Percentiles rank a stretch among this genome's conserved stretches.
phyloP scores from a whole-genome alignment of 2,113 vertebrate species.

The Okapia johnstoni region DNA sequence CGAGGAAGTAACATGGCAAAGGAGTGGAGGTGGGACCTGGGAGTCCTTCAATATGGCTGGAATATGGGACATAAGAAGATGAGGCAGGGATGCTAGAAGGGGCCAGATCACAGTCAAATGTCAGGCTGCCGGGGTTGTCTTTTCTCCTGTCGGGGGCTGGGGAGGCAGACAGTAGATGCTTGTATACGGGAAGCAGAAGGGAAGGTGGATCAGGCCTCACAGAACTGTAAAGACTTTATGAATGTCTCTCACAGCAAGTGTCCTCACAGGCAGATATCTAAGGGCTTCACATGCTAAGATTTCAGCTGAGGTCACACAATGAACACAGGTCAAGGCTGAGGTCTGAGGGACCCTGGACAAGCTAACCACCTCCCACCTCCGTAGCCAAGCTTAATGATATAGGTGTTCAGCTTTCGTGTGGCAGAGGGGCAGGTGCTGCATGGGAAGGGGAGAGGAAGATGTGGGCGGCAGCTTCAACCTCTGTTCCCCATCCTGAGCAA shows the following conservation, averaged over 20 bases:
- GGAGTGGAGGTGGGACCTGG: neutral
- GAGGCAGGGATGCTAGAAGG: neutral
- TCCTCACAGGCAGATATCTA: neutral
- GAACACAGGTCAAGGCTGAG: neutral
- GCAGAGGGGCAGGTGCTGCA: too few species aligned
- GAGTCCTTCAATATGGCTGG: neutral
- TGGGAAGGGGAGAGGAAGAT: too few species aligned
- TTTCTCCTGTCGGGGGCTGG: neutral
- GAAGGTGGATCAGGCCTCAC: neutral
- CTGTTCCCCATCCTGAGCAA: neutral
- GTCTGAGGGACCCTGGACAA: neutral
- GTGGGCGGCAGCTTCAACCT: neutral
- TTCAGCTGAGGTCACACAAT: neutral
- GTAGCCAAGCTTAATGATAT: neutral
- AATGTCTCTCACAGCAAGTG: neutral
- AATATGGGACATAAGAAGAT: neutral
- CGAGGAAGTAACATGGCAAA: neutral
- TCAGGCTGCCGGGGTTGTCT: neutral
- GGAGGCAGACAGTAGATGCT: neutral
- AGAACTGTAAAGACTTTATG: neutral
- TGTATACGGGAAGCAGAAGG: neutral
- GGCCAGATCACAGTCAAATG: neutral
- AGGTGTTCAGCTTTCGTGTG: accelerated
- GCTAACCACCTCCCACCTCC: neutral
- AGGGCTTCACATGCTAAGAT: neutral